Conservation (phyloP, 2,797 vertebrate genomes). For the Cyclura pinguis region DNA sequence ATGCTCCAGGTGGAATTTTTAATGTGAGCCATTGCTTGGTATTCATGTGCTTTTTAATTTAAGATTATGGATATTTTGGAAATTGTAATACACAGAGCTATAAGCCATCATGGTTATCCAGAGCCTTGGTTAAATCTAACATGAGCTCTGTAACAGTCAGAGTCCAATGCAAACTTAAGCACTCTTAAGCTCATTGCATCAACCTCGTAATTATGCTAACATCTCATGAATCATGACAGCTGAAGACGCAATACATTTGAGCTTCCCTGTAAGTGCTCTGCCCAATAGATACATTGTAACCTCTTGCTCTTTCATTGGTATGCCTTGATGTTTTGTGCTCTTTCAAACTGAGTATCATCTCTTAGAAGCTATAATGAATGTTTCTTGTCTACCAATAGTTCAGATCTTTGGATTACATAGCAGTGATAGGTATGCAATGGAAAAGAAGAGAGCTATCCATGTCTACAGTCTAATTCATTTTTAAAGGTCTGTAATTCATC, state of each 20-base stretch:
- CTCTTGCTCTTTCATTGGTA: constrained; percentile 49
- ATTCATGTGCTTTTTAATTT: not conserved
- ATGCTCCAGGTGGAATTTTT: not conserved
- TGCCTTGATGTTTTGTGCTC: constrained; percentile 62
- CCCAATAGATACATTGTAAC: constrained; percentile 40
- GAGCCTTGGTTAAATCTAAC: not conserved
- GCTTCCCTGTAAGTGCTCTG: not conserved
- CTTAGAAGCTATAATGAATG: constrained; percentile 70
- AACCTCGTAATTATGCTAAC: not conserved
- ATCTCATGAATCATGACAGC: constrained; percentile 20
- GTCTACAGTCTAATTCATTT: constrained; percentile 68
- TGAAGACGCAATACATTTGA: constrained; percentile 7
- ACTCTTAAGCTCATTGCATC: not conserved
- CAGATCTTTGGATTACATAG: constrained; percentile 66
- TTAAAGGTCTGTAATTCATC: constrained; percentile 73
- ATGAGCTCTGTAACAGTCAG: not conserved
- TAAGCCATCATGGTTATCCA: not conserved
- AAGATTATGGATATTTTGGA: not conserved
- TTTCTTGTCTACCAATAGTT: constrained; percentile 64
- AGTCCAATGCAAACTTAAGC: not conserved
- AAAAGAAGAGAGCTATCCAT: constrained; percentile 31
- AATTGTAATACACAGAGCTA: not conserved
- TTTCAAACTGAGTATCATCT: constrained; percentile 66
- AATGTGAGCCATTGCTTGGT: not conserved
- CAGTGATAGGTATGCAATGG: constrained; percentile 53